A percentile compares a stretch with the other conserved stretches of the same genome.
Evolutionary conservation across 2,888 invertebrate species (phyloP).

Genomic region (Lithophane socia): DNA sequence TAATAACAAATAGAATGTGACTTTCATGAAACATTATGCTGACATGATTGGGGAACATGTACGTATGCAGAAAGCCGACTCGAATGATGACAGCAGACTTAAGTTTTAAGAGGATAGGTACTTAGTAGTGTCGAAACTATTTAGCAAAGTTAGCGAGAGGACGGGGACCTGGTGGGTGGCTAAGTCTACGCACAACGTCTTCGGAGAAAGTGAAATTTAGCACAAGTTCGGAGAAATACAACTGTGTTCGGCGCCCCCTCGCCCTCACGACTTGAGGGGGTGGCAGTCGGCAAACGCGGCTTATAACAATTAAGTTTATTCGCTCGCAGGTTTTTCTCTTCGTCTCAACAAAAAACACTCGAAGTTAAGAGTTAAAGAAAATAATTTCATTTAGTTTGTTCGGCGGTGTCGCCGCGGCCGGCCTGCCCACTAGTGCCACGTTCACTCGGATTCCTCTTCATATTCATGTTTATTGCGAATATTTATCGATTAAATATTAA

Average conservation of each 20-base stretch:
- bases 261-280: constrained; percentile 78
- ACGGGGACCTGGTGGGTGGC: constrained; percentile 82
- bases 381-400: constrained; percentile 66
- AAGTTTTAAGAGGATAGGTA: constrained; percentile 66
- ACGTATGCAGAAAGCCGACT: constrained; percentile 17
- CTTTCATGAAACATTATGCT: constrained; percentile 34
- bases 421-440: constrained; percentile 9
- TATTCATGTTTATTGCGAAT: constrained; percentile 17
- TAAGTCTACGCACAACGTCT: constrained; percentile 89
- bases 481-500: constrained; percentile 7
- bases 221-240: constrained; percentile 90
- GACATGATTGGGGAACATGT: constrained; percentile 18
- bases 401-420: constrained; percentile 40
- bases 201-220: constrained; percentile 90
- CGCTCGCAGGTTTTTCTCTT: constrained; percentile 85
- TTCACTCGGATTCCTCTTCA: constrained; percentile 15
- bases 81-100: constrained; percentile 54
- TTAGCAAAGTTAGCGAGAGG: constrained; percentile 80
- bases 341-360: constrained; percentile 74
- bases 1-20: constrained; percentile 55
- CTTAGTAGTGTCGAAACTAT: constrained; percentile 76
- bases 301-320: constrained; percentile 90
- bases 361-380: constrained; percentile 67
- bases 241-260: constrained; percentile 79
- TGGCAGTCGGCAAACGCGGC: constrained; percentile 85